These are phyloP conservation scores for Cantharis nigra DNA, from an alignment of 2,888 invertebrate genomes.

Conservation along the genomic window DNA sequence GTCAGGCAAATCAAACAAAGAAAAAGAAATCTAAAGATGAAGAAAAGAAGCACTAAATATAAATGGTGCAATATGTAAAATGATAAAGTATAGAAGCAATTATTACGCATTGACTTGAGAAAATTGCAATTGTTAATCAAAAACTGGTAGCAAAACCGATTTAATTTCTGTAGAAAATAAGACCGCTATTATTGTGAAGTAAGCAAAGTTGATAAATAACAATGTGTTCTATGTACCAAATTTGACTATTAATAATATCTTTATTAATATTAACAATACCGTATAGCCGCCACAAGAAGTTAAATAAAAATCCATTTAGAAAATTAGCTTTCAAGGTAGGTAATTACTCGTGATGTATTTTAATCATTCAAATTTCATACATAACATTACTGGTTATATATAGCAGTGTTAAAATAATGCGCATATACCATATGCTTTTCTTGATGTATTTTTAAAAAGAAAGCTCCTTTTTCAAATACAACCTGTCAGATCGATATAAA, in stretches of 20 bases:
- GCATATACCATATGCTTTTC: constrained; percentile 6
- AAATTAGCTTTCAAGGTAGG: background rate
- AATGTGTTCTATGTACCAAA: background rate
- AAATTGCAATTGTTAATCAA: background rate
- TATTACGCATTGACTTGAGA: background rate
- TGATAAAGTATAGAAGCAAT: background rate
- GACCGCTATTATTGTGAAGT: background rate
- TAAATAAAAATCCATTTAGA: background rate
- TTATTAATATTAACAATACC: background rate
- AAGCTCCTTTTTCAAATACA: constrained; percentile 7
- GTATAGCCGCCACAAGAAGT: background rate
- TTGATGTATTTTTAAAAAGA: background rate
- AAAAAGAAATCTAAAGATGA: no score
- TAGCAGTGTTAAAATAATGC: constrained; percentile 3
- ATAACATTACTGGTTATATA: constrained; percentile 6
- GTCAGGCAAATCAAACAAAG: no score
- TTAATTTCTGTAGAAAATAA: background rate
- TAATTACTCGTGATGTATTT: constrained; percentile 2
- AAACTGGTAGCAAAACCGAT: background rate
- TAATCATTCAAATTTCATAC: constrained; percentile 8
- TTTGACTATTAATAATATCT: background rate
- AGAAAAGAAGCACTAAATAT: no score
- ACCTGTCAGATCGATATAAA: constrained; percentile 5
- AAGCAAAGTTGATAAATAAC: background rate
- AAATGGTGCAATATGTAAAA: no score